phyloP scores from a whole-genome alignment of 2,888 invertebrate genomes.

The Eristalis pertinax region DNA sequence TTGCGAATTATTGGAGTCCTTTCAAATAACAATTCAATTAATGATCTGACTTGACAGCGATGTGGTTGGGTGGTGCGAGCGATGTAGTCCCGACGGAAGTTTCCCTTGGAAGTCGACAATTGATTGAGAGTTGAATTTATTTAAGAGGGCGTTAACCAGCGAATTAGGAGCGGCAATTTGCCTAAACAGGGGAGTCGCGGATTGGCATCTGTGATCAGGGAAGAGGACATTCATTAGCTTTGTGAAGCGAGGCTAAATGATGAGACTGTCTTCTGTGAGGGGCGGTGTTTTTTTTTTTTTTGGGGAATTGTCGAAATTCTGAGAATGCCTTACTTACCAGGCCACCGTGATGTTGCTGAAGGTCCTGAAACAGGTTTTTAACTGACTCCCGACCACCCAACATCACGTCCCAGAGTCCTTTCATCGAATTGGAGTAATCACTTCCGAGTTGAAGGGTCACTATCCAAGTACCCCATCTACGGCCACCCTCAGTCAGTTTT shows the following conservation, averaged over 20 bases:
- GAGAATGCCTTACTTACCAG: not conserved
- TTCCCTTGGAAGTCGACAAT: not conserved
- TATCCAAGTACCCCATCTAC: not conserved
- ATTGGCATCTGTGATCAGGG: not conserved
- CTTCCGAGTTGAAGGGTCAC: not conserved
- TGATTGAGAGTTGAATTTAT: slow-evolving; percentile 6
- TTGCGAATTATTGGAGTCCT: slow-evolving; percentile 25
- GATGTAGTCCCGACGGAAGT: not conserved
- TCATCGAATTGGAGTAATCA: not conserved
- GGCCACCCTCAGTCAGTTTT: not conserved
- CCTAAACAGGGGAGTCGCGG: not conserved
- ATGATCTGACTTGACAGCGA: not conserved
- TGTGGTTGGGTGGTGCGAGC: not conserved
- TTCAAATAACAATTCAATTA: slow-evolving; percentile 34
- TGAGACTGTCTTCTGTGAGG: no score
- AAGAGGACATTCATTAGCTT: not conserved
- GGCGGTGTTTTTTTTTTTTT: not conserved
- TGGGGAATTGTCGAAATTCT: not conserved
- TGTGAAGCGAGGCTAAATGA: not conserved
- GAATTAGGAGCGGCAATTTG: not conserved
- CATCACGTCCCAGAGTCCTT: not conserved
- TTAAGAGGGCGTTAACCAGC: slow-evolving; percentile 1
- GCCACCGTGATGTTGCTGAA: no score
- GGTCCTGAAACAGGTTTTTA: no score
- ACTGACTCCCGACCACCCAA: no score